phyloP scores from a whole-genome alignment of 2,888 invertebrate genomes.

The Sepioteuthis lessoniana region DNA sequence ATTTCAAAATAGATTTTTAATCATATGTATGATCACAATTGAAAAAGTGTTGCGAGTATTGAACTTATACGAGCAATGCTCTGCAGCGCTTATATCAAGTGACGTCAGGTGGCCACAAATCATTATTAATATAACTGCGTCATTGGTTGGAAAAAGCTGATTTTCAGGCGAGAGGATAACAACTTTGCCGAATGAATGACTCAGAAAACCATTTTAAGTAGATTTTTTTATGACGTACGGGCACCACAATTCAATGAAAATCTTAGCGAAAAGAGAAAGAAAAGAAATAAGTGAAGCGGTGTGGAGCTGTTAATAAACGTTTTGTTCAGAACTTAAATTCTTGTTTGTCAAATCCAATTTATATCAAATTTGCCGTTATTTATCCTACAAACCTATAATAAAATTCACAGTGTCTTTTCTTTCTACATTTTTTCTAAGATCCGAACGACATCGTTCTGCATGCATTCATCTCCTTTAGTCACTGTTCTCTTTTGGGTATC shows the following conservation, averaged over 20 bases:
- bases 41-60: too few relatives aligned
- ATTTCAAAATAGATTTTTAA: too few relatives aligned
- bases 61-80: too few relatives aligned
- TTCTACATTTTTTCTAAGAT: background rate
- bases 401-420: background rate
- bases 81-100: too few relatives aligned
- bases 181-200: background rate
- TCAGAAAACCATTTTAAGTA: background rate
- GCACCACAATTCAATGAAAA: background rate
- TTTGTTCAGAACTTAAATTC: background rate
- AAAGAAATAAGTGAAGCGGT: background rate
- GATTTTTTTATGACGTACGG: background rate
- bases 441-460: background rate
- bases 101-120: too few relatives aligned
- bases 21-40: too few relatives aligned
- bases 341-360: slow-evolving; percentile 15
- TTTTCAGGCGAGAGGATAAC: too few relatives aligned
- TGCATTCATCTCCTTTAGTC: background rate
- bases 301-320: background rate
- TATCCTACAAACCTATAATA: background rate
- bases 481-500: background rate
- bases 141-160: too few relatives aligned
- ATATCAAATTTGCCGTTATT: background rate
- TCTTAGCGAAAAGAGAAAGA: background rate
- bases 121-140: too few relatives aligned